Base-by-base conservation (phyloP, 2,888 invertebrate species). In the Phrixothrix hirtus region DNA sequence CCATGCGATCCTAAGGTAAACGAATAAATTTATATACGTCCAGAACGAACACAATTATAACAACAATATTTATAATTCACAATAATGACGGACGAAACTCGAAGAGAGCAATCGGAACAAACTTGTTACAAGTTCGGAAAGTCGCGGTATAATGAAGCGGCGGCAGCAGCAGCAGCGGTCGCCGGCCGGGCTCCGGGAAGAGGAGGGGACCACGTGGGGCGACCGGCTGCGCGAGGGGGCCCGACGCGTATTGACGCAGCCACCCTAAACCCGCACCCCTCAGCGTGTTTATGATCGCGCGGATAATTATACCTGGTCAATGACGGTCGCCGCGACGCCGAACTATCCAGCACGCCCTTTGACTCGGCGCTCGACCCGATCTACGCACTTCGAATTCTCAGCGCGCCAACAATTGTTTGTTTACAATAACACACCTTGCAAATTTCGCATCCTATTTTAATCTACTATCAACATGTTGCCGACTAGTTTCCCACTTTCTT, bases 271-370 rank as follows among this genome's bases (percentile, higher is more conserved):
- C 51, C 48, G 55, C 60, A 59, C 61, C 63, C 61, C 61, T 54
- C 58, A 54, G n/a, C 58, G 58, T 57, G 55, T 57, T 60, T 61
- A 58, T 58, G 58, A 59, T 61, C 61, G 61, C 60, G 63, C 58
- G 61, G 69, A 64, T 64, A 64, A 66, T 65, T 65, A 63, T 66
- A 64, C 66, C 66, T 66, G 66, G 64, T 65, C 65, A 66, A 65
- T 65, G 65, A 64, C 61, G 60, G 61, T 35, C 60, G 61, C 58
- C 62, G 60, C 63, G 64, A 57, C 61, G 59, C 59, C 57, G 48
- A 50, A 44, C 52, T 27, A 55, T 42, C 54, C 52, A 54, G 50
- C 54, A 34, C 47, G 49, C 59, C 60, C 57, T 60, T 58, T 58
- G 56, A 57, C 44, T 52, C 52, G 62, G 57, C 51, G 54, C 55